phyloP scores from a whole-genome alignment of 2,113 vertebrate genomes.

The Eublepharis macularius region DNA sequence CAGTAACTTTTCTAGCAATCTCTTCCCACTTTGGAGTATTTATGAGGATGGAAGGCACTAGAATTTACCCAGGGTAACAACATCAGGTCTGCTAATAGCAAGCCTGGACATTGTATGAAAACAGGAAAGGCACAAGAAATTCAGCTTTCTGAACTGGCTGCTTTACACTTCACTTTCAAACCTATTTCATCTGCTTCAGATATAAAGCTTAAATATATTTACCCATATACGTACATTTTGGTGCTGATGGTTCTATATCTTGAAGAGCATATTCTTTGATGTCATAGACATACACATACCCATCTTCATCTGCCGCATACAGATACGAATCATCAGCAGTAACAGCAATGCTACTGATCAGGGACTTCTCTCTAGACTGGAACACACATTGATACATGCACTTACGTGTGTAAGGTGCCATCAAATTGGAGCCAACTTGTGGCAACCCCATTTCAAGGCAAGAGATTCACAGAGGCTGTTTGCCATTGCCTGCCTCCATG shows the following conservation, averaged over 20 bases:
- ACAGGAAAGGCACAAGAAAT: not conserved
- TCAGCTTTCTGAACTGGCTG: not conserved
- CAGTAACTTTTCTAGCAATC: not conserved
- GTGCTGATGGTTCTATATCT: constrained; percentile 55
- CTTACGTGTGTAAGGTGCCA: too few relatives aligned
- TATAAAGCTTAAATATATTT: not conserved
- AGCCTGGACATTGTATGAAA: not conserved
- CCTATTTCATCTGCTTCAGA: not conserved
- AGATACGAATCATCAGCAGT: constrained; percentile 47
- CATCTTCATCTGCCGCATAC: constrained; percentile 61
- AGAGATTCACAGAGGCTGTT: too few relatives aligned
- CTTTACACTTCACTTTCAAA: not conserved
- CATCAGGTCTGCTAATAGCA: not conserved
- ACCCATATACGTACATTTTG: constrained; percentile 22
- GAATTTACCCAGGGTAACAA: not conserved
- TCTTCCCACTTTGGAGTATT: not conserved
- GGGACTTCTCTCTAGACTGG: constrained; percentile 66
- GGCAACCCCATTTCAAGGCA: too few relatives aligned
- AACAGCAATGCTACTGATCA: constrained; percentile 68
- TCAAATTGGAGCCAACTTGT: too few relatives aligned
- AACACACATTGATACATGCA: not conserved
- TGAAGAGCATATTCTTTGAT: constrained; percentile 57
- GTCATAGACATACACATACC: constrained; percentile 62
- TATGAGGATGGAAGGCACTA: not conserved
- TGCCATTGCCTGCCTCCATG: too few relatives aligned